Evolutionary conservation across 2,797 vertebrate genomes (phyloP), one percentile per base, ranked within the genome.

Genomic region (Thaleichthys pacificus): DNA sequence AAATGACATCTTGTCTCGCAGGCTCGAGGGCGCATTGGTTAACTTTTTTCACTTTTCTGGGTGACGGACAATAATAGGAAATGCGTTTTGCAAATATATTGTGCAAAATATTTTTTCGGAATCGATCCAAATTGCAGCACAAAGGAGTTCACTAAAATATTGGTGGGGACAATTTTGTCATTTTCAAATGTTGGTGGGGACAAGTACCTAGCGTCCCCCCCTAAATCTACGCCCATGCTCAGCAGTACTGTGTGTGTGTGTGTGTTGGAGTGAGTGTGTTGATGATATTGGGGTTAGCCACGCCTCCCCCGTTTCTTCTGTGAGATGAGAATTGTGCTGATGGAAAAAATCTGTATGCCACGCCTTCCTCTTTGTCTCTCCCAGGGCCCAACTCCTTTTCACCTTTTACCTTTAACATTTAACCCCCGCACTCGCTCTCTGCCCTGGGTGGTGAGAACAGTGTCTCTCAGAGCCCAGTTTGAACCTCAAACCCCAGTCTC

Each of bases 331-430:
- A 58, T 60, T 22, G 22, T 24, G 57, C 57, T 12, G n/a, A 60
- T 60, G 57, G 57, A 57, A 22, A 22, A 49, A 19, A 21, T 56
- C 24, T 56, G 32, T n/a, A 49, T 9, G 35, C 19, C 35, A 49
- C 12, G 24, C 47, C 49, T 30, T 12, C 32, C 17, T 56, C 49
- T 30, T 12, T 61, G 12, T 56, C 28, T 65, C 35, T 30, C 14
- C 26, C 11, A 28, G 12, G 17, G 61, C 32, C 32, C 32, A 17
- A 64, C 5, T 8, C 32, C 6, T 38, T 19, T 3, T 66, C 64
- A 49, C 64, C 35, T 19, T 6, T 66, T 32, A 49, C 64, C 35
- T 65, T 66, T 66, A 47, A 47, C 35, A 47, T 14, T 42, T 47
- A 15, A 19, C 24, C 58, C 58, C 35, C 5, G 4, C 61, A 30